Base-by-base conservation (phyloP, 2,888 invertebrate genomes). In the Platycnemis pennipes region DNA sequence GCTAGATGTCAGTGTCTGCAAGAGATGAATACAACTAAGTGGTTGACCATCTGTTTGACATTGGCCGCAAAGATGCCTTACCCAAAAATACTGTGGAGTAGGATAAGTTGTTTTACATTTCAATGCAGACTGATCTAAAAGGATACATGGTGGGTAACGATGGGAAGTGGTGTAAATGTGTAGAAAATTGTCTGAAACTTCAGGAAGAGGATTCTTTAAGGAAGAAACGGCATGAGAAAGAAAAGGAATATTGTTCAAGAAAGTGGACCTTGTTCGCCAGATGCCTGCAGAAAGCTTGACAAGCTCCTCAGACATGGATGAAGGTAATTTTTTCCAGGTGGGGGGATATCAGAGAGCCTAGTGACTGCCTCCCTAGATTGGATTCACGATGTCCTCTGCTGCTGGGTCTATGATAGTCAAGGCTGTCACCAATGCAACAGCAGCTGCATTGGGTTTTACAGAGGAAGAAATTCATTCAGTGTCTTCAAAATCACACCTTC, bases 401-500 rank as follows among this genome's bases (percentile, higher is more conserved):
- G n/a, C n/a, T n/a, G 46, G 46, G 46, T 46, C 46, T 46, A 46
- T 46, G 13, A 8, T 46, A 46, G 46, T 46, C 46, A 5, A 46
- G 46, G 46, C 46, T 46, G 46, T 46, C 5, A 13, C 46, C 46
- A 46, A 46, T 46, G 46, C 46, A 13, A 46, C 46, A 46, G 46
- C 46, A 46, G 46, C 46, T 46, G 46, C 46, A 46, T 46, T 46
- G 46, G 46, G 46, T 8, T 46, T 46, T 46, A 46, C 5, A 46
- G 46, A 13, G 46, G 46, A 46, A 46, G 46, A 46, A 46, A 46
- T 8, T 46, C 46, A 46, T 46, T 46, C 13, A n/a, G 46, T 46
- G 46, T 46, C 46, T 46, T 46, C 7, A 46, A 46, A 63, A 37
- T 94, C 96, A 96, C 97, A 99, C 98, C 98, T 98, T 95, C n/a